These are phyloP conservation scores for Passer domesticus DNA, from an alignment of 2,113 vertebrate species.

Conservation along the genomic window DNA sequence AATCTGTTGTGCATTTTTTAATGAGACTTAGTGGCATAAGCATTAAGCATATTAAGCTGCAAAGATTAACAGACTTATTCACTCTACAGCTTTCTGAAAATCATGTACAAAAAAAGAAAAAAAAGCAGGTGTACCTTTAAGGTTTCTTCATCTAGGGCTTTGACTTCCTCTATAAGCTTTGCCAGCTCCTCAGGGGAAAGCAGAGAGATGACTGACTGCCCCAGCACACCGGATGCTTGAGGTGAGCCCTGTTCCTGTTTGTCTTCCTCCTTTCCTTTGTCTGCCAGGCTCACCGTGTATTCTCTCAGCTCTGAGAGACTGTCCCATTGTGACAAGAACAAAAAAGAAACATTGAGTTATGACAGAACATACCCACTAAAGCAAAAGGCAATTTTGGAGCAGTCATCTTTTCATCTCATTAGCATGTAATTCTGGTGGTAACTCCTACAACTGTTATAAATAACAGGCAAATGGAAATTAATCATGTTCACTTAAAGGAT, in stretches of 20 bases:
- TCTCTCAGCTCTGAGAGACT: conserved; percentile 88
- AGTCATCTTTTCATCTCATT: neutral
- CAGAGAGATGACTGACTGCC: conserved; percentile 86
- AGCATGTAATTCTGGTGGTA: neutral
- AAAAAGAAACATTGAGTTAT: neutral
- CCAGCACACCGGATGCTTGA: conserved; percentile 44
- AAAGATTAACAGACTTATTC: neutral
- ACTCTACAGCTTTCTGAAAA: neutral
- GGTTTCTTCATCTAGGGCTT: conserved; percentile 82
- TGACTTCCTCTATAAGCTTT: conserved; percentile 87
- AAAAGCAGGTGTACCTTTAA: conserved; percentile 79
- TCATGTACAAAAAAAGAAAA: neutral
- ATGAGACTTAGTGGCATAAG: neutral
- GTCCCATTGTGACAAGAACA: neutral
- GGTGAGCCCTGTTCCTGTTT: conserved; percentile 12
- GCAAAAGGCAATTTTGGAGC: neutral
- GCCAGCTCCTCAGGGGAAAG: conserved; percentile 83
- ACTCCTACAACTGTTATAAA: neutral
- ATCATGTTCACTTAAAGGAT: neutral
- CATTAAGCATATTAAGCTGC: neutral
- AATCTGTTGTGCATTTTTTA: neutral
- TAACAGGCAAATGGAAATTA: neutral
- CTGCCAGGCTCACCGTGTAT: conserved; percentile 74
- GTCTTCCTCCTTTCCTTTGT: conserved; percentile 50
- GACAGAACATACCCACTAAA: neutral